phyloP scores from a whole-genome alignment of 2,888 invertebrate genomes.

The Pandemis cinnamomeana region DNA sequence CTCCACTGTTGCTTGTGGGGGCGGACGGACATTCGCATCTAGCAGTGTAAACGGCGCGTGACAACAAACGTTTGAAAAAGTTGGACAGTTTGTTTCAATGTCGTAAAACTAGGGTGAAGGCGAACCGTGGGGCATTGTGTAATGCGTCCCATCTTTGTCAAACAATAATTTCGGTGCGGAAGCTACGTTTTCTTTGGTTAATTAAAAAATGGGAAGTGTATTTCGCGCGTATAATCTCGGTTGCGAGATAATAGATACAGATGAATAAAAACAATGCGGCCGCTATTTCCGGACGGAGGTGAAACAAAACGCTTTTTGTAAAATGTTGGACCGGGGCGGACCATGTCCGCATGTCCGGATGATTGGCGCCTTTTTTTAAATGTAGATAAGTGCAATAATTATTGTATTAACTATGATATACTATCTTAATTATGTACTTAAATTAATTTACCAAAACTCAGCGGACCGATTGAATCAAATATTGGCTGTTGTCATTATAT shows the following conservation, averaged over 20 bases:
- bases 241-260: slow-evolving; percentile 24
- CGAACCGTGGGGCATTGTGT: slow-evolving; percentile 51
- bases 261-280: slow-evolving; percentile 28
- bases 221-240: slow-evolving; percentile 14
- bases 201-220: slow-evolving; percentile 43
- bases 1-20: slow-evolving; percentile 49
- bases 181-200: slow-evolving; percentile 22
- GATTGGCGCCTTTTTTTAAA: slow-evolving; percentile 12
- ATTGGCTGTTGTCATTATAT: no score
- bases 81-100: slow-evolving; percentile 56
- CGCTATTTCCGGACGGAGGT: slow-evolving; percentile 40
- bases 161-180: slow-evolving; percentile 46
- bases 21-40: slow-evolving; percentile 42
- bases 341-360: background rate
- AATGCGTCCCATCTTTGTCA: slow-evolving; percentile 42
- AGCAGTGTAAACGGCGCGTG: slow-evolving; percentile 49
- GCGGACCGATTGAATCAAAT: background rate
- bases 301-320: slow-evolving; percentile 45
- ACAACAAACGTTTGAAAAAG: slow-evolving; percentile 49
- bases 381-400: no score
- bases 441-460: no score
- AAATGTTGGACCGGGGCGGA: background rate
- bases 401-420: no score
- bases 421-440: background rate
- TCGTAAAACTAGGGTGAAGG: slow-evolving; percentile 58